These are phyloP conservation scores for Solenodon paradoxus DNA, from an alignment of 2,113 vertebrate species.

Conservation along the genomic window DNA sequence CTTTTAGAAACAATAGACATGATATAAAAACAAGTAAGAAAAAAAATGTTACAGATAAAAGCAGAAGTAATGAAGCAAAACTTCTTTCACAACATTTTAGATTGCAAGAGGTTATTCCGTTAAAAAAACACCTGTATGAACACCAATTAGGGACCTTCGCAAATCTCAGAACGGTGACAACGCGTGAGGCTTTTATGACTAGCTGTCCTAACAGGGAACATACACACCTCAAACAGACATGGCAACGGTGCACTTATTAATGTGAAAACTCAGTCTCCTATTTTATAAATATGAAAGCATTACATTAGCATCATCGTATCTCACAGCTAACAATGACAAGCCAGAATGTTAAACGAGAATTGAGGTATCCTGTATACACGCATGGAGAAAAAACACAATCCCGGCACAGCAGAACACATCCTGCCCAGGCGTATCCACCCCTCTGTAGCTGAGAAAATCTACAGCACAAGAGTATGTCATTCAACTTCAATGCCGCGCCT, in stretches of 20 bases:
- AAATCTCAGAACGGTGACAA: constrained; percentile 73
- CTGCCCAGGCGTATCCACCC: too few species aligned
- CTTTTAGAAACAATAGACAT: not conserved
- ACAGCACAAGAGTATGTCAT: too few species aligned
- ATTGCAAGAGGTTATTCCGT: constrained; percentile 56
- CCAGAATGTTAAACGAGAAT: not conserved
- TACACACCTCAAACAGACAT: constrained; percentile 55
- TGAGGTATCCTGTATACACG: not conserved
- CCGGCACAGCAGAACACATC: too few species aligned
- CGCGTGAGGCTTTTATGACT: constrained; percentile 65
- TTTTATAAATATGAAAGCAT: not conserved
- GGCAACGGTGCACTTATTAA: constrained; percentile 31
- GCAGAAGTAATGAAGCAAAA: constrained; percentile 54
- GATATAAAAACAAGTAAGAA: constrained; percentile 60
- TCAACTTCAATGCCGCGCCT: too few species aligned
- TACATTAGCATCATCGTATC: not conserved
- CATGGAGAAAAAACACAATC: too few species aligned
- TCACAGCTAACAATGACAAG: not conserved
- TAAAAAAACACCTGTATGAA: constrained; percentile 72
- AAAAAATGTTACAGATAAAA: constrained; percentile 64
- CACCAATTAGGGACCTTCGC: constrained; percentile 73
- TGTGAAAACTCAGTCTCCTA: not conserved
- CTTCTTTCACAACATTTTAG: constrained; percentile 76
- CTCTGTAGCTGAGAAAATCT: too few species aligned
- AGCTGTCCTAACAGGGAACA: constrained; percentile 51